phyloP scores from a whole-genome alignment of 2,797 vertebrate genomes.

The Rhynchotus rufescens region DNA sequence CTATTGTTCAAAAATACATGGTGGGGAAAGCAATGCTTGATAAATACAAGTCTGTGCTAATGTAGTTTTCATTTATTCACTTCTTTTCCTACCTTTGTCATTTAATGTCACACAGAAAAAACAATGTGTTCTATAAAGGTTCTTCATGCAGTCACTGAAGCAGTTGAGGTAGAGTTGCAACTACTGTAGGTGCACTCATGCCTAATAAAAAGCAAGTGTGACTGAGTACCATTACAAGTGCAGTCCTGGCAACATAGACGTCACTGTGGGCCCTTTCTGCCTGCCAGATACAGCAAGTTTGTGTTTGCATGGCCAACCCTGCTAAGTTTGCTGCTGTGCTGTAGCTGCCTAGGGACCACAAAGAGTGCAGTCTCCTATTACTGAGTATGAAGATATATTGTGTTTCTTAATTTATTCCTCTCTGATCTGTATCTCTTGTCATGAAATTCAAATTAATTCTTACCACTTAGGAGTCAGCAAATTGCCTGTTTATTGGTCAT shows the following conservation, averaged over 20 bases:
- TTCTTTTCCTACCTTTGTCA: not conserved
- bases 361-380: not conserved
- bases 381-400: not conserved
- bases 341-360: not conserved
- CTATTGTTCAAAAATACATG: not conserved
- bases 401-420: slow-evolving; percentile 45
- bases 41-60: not conserved
- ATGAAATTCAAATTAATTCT: slow-evolving; percentile 44
- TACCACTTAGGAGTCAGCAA: not conserved
- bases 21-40: not conserved
- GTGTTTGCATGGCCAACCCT: not conserved
- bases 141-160: not conserved
- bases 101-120: not conserved
- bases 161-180: not conserved
- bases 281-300: not conserved
- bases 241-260: not conserved
- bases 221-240: not conserved
- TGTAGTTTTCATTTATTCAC: not conserved
- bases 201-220: not conserved
- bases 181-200: not conserved
- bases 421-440: not conserved
- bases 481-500: slow-evolving; percentile 10
- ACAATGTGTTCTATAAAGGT: not conserved
- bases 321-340: slow-evolving; percentile 14
- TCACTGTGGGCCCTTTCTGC: not conserved